Base-by-base conservation (phyloP, 2,888 invertebrate genomes). In the Drosophila borborema region DNA sequence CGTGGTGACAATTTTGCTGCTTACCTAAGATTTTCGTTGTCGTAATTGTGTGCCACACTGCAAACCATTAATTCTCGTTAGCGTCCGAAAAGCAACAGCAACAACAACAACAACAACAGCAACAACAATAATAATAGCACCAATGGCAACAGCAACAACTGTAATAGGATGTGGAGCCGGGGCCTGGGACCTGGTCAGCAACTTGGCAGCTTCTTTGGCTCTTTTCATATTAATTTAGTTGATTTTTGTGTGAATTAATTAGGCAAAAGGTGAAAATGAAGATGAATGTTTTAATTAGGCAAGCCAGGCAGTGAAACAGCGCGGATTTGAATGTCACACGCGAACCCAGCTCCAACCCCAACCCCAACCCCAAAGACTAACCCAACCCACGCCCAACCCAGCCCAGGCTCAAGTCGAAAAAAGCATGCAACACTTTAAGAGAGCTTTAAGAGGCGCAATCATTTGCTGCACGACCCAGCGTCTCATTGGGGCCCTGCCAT, bases 201-300 rank as follows among this genome's bases (percentile, higher is more conserved):
- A 72, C 72, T 77, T 86, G 86, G 78, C 86, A 80, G 83, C 83
- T 86, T 86, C 86, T 82, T 84, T 82, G 77, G 79, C 86, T 87
- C 80, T 85, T 88, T 91, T 91, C 89, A 91, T 91, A 91, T 91
- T 91, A 91, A 91, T 91, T 91, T 91, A 90, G 89, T 91, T 90
- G 91, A 91, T 86, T 86, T 88, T 83, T 86, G 88, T 88, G 82
- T 89, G 91, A 91, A 91, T 92, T 92, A 92, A 92, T 92, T 92
- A 91, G 89, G 89, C 91, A 91, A 89, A 91, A 90, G 92, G 90
- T 90, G 89, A 90, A 91, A 91, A 92, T 92, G 90, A 92, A 92
- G 92, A 92, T 90, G 91, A 92, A 92, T 92, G 92, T 91, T 91
- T 92, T 91, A 92, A 92, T 92, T 91, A 91, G 90, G 86, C 78